phyloP scores from a whole-genome alignment of 2,888 invertebrate species.

The Incurvaria masculella region DNA sequence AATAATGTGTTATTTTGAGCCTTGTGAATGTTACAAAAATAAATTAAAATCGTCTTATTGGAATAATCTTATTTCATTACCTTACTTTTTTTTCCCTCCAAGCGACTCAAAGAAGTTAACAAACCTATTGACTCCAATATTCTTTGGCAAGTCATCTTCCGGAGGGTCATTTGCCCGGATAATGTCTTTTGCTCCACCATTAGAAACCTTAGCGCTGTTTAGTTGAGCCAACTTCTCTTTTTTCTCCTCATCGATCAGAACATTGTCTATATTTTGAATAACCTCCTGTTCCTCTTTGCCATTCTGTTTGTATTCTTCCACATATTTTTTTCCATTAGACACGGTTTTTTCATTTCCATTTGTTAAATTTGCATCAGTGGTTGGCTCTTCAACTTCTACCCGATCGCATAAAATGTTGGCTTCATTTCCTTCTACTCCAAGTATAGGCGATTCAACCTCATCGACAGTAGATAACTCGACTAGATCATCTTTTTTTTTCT shows the following conservation, averaged over 20 bases:
- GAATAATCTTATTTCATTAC: not conserved
- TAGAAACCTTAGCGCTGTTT: slow-evolving; percentile 11
- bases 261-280: not conserved
- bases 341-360: too few relatives aligned
- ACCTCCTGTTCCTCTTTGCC: not conserved
- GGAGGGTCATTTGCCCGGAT: slow-evolving; percentile 48
- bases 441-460: too few relatives aligned
- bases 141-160: slow-evolving; percentile 47
- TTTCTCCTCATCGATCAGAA: not conserved
- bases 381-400: too few relatives aligned
- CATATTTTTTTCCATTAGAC: too few relatives aligned
- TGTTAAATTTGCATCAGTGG: too few relatives aligned
- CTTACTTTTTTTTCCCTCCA: slow-evolving; percentile 18
- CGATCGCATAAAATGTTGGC: too few relatives aligned
- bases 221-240: not conserved
- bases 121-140: slow-evolving; percentile 49
- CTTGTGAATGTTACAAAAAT: not conserved
- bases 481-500: too few relatives aligned
- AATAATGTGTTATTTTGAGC: too few relatives aligned
- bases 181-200: slow-evolving; percentile 38
- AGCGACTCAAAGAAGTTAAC: slow-evolving; percentile 50
- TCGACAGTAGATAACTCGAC: too few relatives aligned
- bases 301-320: too few relatives aligned
- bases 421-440: too few relatives aligned
- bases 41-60: too few relatives aligned